Conservation (phyloP, 2,888 invertebrate genomes). For the Euphydryas editha region DNA sequence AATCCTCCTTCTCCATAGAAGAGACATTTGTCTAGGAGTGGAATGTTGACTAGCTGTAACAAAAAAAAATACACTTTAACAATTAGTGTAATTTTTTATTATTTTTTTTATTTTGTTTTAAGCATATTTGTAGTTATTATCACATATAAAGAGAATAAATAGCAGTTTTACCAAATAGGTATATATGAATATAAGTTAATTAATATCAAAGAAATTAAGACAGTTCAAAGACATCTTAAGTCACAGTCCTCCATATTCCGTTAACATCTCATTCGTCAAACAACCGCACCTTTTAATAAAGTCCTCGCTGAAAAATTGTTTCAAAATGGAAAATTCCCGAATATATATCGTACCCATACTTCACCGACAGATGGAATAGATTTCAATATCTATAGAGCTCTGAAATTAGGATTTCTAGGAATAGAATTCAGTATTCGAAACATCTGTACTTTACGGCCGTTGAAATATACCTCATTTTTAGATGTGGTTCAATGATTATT, state of each 20-base stretch:
- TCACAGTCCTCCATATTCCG: neutral
- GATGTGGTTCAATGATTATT: neutral
- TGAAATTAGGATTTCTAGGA: slow-evolving; percentile 29
- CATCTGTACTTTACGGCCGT: neutral
- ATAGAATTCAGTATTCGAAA: slow-evolving; percentile 12
- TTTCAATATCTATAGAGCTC: slow-evolving; percentile 33
- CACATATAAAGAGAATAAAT: too few species aligned
- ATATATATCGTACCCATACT: slow-evolving; percentile 36
- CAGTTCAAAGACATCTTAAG: neutral
- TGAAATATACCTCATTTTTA: neutral
- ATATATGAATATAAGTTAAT: neutral
- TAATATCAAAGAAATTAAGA: neutral
- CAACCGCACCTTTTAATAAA: slow-evolving; percentile 30
- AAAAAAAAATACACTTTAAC: too few species aligned
- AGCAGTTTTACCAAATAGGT: too few species aligned
- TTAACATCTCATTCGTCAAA: slow-evolving; percentile 18
- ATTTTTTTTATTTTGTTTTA: too few species aligned
- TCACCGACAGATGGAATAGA: slow-evolving; percentile 33
- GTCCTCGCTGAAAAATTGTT: slow-evolving; percentile 27
- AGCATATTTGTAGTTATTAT: too few species aligned
- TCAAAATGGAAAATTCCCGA: slow-evolving; percentile 25
- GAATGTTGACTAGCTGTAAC: too few species aligned
- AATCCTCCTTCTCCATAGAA: too few species aligned
- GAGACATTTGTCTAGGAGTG: too few species aligned
- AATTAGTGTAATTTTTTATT: too few species aligned